Conservation (phyloP, 2,888 invertebrate species). For the Trimorus sp. region DNA sequence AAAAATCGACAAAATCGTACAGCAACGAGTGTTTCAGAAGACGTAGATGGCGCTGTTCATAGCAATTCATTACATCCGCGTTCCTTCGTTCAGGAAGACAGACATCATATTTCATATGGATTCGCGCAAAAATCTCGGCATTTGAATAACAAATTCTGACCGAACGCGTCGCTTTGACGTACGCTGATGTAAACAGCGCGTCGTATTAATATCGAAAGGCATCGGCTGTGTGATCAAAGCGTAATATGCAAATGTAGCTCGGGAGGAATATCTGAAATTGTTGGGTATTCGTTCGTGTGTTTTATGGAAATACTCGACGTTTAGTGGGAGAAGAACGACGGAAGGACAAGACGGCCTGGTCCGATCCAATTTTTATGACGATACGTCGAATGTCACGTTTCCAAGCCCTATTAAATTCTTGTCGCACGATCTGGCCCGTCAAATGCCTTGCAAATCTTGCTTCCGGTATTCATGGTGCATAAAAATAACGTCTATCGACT, state of each 20-base stretch:
- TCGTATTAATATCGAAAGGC: conserved; percentile 41
- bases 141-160: conserved; percentile 47
- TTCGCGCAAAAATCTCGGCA: conserved; percentile 22
- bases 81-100: conserved; percentile 4
- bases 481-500: conserved; percentile 43
- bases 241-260: conserved; percentile 36
- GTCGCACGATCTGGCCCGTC: conserved; percentile 18
- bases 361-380: conserved; percentile 33
- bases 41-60: neutral
- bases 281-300: conserved; percentile 33
- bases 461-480: conserved; percentile 29
- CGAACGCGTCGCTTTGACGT: conserved; percentile 35
- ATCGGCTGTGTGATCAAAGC: conserved; percentile 41
- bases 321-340: conserved; percentile 6
- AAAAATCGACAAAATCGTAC: no score
- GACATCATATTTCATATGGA: conserved; percentile 5
- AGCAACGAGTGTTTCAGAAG: no score
- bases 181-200: conserved; percentile 31
- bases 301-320: conserved; percentile 32
- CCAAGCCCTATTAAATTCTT: conserved; percentile 41
- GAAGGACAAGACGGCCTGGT: neutral
- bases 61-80: neutral
- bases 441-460: conserved; percentile 39
- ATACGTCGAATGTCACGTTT: conserved; percentile 10
- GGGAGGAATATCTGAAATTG: conserved; percentile 29